A percentile compares a stretch with the other conserved stretches of the same genome.
Conservation (phyloP, 2,113 vertebrate species). For the Zosterops lateralis region DNA sequence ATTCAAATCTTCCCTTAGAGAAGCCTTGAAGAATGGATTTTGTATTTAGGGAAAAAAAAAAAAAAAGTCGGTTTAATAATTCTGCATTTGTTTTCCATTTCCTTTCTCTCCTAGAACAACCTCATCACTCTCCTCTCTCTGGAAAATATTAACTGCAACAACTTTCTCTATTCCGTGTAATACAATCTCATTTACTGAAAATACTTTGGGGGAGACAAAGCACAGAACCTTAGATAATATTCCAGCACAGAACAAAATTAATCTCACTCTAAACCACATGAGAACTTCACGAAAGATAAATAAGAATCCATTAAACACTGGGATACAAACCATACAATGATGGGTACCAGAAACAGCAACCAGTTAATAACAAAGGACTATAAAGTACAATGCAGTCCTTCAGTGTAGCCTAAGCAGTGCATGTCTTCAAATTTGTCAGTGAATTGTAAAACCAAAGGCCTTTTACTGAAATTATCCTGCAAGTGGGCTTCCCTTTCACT, state of each 20-base stretch:
- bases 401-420: not conserved
- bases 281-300: not conserved
- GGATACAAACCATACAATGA: not conserved
- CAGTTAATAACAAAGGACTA: not conserved
- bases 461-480: not conserved
- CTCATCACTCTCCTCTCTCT: not conserved
- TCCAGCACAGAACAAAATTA: not conserved
- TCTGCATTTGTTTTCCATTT: not conserved
- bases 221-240: not conserved
- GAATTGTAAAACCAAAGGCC: not conserved
- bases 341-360: not conserved
- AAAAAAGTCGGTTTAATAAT: not conserved
- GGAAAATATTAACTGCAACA: not conserved
- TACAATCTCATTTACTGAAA: not conserved
- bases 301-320: not conserved
- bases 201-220: not conserved
- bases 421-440: not conserved
- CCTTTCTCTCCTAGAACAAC: not conserved
- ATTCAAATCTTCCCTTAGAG: not conserved
- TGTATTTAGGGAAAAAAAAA: fast-evolving
- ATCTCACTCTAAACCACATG: not conserved
- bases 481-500: not conserved
- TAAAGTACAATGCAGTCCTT: not conserved
- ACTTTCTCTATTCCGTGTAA: not conserved
- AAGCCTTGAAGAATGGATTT: not conserved